Base-by-base conservation (phyloP, 2,113 vertebrate genomes). In the Rhodinocichla rosea region DNA sequence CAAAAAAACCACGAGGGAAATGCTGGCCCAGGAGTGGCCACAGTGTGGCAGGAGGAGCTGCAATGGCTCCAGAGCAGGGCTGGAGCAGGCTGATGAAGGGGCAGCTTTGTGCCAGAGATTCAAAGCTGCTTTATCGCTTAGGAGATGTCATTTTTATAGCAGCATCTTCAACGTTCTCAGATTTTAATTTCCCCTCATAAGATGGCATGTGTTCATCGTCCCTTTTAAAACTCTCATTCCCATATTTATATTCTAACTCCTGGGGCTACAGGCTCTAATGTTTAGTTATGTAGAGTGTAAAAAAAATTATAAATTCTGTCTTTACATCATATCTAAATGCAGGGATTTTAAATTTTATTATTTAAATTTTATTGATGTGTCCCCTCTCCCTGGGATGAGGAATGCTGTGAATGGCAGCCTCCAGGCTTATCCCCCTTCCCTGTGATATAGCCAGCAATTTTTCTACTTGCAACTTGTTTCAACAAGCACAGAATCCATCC, bases 371-470 rank as follows among this genome's bases (percentile, higher is more conserved):
- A 63, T 63, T 44, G 77, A 59, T 89, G 50, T 69, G 15, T 49
- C n/a, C 27, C 26, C 15, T 86, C 12, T 90, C 17, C 33, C 24
- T 73, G 23, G n/a, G 76, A 57, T 53, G 33, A 49, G 21, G 39
- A 74, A 39, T 7, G 4, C 68, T 65, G 37, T 30, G 63, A 62
- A 40, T 6, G 76, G 55, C 57, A 93, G 53, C 39, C 22, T 62
- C 26, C 17, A 60, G 67, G 35, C 40, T 77, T 26, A 44, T 60
- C 22, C 17, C 32, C 28, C n/a, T 80, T 79, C 42, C 37, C 42
- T 40, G 20, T 0, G 0, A n/a, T 56, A 64, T 1, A 10, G 44
- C 49, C 69, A 70, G 27, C 3, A 10, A 44, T 47, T 82, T 52
- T 88, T 81, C 80, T 78, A 52, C 60, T 87, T 75, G 40, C 35